These are phyloP conservation scores for Phthorimaea operculella DNA, from an alignment of 1,140 invertebrate species.

Conservation along the genomic window DNA sequence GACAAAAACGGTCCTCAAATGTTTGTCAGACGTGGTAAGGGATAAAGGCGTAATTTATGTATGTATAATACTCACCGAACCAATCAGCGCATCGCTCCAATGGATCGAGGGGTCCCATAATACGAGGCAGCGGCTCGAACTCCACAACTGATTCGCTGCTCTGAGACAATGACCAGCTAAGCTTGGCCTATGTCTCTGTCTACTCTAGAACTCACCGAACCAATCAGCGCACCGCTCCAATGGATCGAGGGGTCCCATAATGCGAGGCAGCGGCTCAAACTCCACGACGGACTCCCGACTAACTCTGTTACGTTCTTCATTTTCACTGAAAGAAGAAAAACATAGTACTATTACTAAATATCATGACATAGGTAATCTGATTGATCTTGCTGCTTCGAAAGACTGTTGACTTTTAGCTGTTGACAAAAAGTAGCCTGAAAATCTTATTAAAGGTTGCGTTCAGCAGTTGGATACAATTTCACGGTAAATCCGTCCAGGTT, in stretches of 20 bases:
- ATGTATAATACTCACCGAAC: constrained; percentile 39
- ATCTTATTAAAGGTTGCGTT: too few relatives aligned
- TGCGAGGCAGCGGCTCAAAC: constrained; percentile 50
- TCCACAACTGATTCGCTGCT: constrained; percentile 58
- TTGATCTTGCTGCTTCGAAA: too few relatives aligned
- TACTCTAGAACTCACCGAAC: constrained; percentile 25
- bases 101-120: constrained; percentile 41
- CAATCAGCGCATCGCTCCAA: constrained; percentile 52
- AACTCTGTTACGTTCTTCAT: constrained; percentile 51
- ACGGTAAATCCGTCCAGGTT: too few relatives aligned
- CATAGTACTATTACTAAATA: too few relatives aligned
- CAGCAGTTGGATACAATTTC: too few relatives aligned
- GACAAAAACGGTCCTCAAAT: too few relatives aligned
- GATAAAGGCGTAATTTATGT: too few relatives aligned
- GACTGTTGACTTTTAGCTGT: too few relatives aligned
- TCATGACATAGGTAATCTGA: too few relatives aligned
- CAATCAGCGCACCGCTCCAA: constrained; percentile 50
- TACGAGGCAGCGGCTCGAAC: constrained; percentile 50
- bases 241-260: constrained; percentile 41
- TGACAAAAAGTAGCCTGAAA: too few relatives aligned
- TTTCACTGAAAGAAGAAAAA: constrained; percentile 29
- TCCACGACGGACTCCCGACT: constrained; percentile 55
- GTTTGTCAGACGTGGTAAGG: too few relatives aligned
- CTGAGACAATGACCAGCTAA: too few relatives aligned
- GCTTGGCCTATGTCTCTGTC: background rate